These are phyloP conservation scores for Ailurus styani DNA, from an alignment of 2,113 vertebrate genomes.

Conservation along the genomic window DNA sequence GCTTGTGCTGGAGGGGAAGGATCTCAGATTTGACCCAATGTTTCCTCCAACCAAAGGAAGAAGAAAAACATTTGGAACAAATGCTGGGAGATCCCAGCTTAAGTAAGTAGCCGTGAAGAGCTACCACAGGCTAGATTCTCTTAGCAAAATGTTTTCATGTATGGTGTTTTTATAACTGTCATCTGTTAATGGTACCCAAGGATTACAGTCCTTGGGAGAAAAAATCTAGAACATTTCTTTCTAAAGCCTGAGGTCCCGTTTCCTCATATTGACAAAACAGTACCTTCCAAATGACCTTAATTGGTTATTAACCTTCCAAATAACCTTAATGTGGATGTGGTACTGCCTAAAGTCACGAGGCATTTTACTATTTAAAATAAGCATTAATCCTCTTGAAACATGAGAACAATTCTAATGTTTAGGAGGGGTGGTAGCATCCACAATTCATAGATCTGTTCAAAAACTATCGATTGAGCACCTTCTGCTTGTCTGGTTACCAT, in stretches of 20 bases:
- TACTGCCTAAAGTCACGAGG: background rate
- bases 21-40: background rate
- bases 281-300: background rate
- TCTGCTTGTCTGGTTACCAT: background rate
- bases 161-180: background rate
- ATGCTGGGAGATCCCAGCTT: background rate
- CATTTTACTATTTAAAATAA: background rate
- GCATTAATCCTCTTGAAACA: background rate
- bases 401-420: background rate
- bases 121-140: background rate
- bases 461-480: background rate
- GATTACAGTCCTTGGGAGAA: background rate
- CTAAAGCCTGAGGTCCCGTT: background rate
- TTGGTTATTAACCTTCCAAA: background rate
- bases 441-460: background rate
- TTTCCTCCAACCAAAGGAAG: background rate
- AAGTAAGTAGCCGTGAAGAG: background rate
- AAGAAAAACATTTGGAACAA: background rate
- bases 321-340: background rate
- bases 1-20: background rate
- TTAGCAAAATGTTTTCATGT: background rate
- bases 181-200: background rate
- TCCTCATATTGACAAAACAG: background rate
- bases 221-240: background rate
- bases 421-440: background rate